Percentiles rank a stretch among this genome's conserved stretches.
Evolutionary conservation across 2,888 invertebrate genomes (phyloP).

Genomic region (Rhagonycha lutea): DNA sequence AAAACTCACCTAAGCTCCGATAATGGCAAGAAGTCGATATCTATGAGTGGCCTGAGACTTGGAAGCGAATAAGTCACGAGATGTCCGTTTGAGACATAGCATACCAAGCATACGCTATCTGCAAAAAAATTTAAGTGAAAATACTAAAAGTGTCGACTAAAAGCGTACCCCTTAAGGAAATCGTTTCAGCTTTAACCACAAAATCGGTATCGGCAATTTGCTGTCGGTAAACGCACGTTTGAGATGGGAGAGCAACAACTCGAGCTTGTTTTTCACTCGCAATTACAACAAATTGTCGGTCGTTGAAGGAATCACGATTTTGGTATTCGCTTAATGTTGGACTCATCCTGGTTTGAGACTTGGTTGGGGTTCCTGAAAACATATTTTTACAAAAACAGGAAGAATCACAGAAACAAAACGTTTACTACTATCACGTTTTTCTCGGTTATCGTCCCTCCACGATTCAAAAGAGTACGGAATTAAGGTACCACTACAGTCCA

Average conservation of each 20-base stretch:
- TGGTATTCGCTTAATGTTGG: slow-evolving; percentile 66
- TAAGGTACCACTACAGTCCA: slow-evolving; percentile 92
- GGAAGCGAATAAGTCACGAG: slow-evolving; percentile 94
- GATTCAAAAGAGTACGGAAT: slow-evolving; percentile 89
- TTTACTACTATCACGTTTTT: slow-evolving; percentile 46
- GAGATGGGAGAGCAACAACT: slow-evolving; percentile 92
- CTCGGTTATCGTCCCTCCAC: slow-evolving; percentile 88
- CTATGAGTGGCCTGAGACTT: slow-evolving; percentile 88
- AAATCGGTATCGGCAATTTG: slow-evolving; percentile 92
- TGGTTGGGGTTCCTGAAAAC: slow-evolving; percentile 66
- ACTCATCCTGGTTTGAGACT: slow-evolving; percentile 73
- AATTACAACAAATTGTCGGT: slow-evolving; percentile 91
- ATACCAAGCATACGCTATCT: slow-evolving; percentile 94
- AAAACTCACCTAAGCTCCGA: slow-evolving; percentile 84
- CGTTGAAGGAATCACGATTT: slow-evolving; percentile 61
- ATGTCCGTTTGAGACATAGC: slow-evolving; percentile 94
- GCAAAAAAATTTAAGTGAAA: slow-evolving; percentile 47
- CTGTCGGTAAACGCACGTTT: slow-evolving; percentile 91
- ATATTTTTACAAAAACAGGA: background rate
- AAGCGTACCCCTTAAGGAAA: slow-evolving; percentile 80
- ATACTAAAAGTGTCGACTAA: background rate
- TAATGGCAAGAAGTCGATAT: slow-evolving; percentile 92
- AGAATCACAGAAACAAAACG: background rate
- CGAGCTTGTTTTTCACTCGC: slow-evolving; percentile 94
- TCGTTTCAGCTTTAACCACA: slow-evolving; percentile 92